Evolutionary conservation across 92 coral and sea anemone genomes (phyloP), one percentile per base, ranked within the genome.

Genomic region (Scolanthus callimorphus): DNA sequence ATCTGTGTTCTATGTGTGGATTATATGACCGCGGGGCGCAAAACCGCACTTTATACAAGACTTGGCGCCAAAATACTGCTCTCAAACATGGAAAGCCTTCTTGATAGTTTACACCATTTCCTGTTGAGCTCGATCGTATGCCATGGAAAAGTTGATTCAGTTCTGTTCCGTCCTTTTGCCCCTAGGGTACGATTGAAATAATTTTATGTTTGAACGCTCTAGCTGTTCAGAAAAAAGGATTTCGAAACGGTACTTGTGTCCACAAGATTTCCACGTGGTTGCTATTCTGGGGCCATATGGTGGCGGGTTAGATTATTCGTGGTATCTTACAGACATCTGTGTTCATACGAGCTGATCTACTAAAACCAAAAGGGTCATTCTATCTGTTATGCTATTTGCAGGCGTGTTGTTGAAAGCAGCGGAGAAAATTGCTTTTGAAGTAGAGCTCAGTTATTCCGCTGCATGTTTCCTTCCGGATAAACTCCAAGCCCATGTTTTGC

Each of bases 151-250:
- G n/a, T n/a, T n/a, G n/a, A n/a, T n/a, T n/a, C n/a, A n/a, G n/a
- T n/a, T n/a, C n/a, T n/a, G n/a, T n/a, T n/a, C n/a, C n/a, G n/a
- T n/a, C n/a, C n/a, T 34, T 15, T 15, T 6, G 43, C 43, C 43
- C 43, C 43, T 34, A 15, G 9, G 43, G 43, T 6, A 6, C 15
- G 43, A 34, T 34, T 34, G 15, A 15, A 34, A 34, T 34, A 4
- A 68, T 68, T 68, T 68, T 53, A 68, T 57, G 75, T 50, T 55
- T 68, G 59, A 68, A 68, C 49, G 75, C 57, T 23, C 58, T 51
- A 22, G 51, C 56, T 68, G 27, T 39, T 60, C 27, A 17, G 68
- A 61, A 61, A 61, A 61, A 21, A 55, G 46, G 31, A 61, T 66
- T 9, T 27, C 55, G 31, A 62, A 24, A 47, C 58, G 22, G 63